A percentile compares a stretch with the other conserved stretches of the same genome.
Conservation (phyloP, 2,888 invertebrate species). For the Lamellibrachia satsuma region DNA sequence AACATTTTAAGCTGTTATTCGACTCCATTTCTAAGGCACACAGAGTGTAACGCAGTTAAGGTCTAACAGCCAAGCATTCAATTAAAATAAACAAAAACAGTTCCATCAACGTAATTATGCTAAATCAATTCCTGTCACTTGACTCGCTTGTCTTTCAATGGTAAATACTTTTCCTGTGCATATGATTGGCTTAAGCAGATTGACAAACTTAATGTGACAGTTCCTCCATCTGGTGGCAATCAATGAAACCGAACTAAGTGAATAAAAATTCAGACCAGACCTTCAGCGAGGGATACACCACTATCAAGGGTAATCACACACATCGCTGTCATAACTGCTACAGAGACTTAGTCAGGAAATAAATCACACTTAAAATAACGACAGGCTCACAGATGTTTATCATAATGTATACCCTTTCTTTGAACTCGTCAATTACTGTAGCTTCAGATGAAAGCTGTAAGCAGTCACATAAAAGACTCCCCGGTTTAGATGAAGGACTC, state of each 20-base stretch:
- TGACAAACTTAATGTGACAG: neutral
- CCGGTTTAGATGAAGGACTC: neutral
- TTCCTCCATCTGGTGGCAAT: constrained; percentile 13
- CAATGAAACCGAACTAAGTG: neutral
- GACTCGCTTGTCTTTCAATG: neutral
- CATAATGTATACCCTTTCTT: neutral
- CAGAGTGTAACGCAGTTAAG: neutral
- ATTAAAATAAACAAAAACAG: neutral
- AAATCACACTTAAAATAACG: constrained; percentile 13
- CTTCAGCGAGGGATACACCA: neutral
- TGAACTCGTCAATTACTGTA: constrained; percentile 1
- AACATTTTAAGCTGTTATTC: neutral
- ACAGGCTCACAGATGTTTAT: neutral
- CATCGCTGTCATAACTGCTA: neutral
- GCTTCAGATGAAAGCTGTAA: neutral
- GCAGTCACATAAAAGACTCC: neutral
- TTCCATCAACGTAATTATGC: neutral
- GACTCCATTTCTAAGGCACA: neutral
- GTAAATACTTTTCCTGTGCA: neutral
- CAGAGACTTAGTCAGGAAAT: neutral
- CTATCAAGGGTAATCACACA: constrained; percentile 1
- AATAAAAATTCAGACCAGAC: neutral
- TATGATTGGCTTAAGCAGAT: neutral
- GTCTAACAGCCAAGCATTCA: neutral
- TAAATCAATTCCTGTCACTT: neutral